Evolutionary conservation across 2,113 vertebrate species (phyloP).

Genomic region (Bujurquina vittata): DNA sequence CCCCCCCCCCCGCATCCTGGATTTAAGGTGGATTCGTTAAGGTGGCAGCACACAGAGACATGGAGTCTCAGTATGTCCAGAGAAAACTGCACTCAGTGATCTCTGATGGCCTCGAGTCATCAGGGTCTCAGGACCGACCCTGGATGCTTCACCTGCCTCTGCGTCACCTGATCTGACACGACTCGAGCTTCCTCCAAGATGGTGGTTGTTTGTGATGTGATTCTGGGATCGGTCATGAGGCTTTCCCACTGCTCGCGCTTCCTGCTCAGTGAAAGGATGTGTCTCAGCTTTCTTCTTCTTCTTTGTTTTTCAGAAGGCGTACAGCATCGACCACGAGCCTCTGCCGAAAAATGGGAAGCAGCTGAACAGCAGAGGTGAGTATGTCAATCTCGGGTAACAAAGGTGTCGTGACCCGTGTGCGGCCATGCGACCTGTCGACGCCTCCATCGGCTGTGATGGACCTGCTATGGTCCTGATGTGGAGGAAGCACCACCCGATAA

Average conservation of each 20-base stretch:
- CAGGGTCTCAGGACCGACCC: too few species aligned
- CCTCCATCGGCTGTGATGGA: too few species aligned
- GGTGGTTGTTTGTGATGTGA: too few species aligned
- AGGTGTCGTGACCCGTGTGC: not conserved
- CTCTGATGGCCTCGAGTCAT: too few species aligned
- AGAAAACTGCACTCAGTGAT: not conserved
- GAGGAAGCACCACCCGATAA: too few species aligned
- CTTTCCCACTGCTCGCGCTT: not conserved
- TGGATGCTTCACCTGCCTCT: too few species aligned
- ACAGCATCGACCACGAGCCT: constrained; percentile 58
- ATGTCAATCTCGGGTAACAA: constrained; percentile 17
- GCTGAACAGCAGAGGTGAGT: constrained; percentile 41
- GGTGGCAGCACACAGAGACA: not conserved
- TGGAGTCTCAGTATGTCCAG: too few species aligned
- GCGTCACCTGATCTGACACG: too few species aligned
- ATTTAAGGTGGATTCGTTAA: not conserved
- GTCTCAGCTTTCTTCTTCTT: not conserved
- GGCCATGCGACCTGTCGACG: too few species aligned
- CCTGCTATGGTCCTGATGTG: too few species aligned
- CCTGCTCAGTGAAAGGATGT: not conserved
- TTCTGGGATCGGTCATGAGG: not conserved
- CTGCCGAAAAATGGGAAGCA: constrained; percentile 19
- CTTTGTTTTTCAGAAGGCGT: constrained; percentile 52
- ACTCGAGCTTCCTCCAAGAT: too few species aligned
- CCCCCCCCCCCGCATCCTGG: too few species aligned